phyloP scores from a whole-genome alignment of 1,140 invertebrate species.

The Ganaspis sp. region DNA sequence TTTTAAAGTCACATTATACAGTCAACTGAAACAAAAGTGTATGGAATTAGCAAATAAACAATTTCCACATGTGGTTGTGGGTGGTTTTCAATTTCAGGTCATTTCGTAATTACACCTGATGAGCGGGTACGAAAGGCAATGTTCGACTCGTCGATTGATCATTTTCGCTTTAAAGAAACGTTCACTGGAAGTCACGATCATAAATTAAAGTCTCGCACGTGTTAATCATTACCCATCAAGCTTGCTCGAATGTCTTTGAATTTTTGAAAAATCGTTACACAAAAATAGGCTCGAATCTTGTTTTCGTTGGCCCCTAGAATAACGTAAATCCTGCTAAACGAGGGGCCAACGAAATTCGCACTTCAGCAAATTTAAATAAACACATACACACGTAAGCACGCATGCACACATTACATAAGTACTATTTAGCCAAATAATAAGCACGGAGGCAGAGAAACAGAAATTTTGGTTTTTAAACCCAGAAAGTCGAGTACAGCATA shows the following conservation, averaged over 20 bases:
- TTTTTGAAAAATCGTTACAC: too few relatives aligned
- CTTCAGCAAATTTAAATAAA: too few relatives aligned
- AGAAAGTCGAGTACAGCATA: background rate
- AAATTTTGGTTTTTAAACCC: background rate
- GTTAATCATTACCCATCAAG: too few relatives aligned
- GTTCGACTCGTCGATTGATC: conserved; percentile 1
- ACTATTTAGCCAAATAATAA: too few relatives aligned
- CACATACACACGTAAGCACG: too few relatives aligned
- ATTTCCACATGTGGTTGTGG: background rate
- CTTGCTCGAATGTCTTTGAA: too few relatives aligned
- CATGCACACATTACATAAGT: too few relatives aligned
- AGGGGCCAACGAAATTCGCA: too few relatives aligned
- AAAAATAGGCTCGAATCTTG: too few relatives aligned
- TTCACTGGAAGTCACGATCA: conserved; percentile 39
- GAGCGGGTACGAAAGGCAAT: background rate
- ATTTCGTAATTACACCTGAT: conserved; percentile 5
- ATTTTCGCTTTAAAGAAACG: background rate
- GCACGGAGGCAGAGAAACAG: background rate
- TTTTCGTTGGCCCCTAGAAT: too few relatives aligned
- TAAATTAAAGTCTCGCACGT: conserved; percentile 2
- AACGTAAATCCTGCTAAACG: too few relatives aligned
- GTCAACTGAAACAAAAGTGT: background rate
- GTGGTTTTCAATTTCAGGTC: background rate
- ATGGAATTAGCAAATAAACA: background rate
- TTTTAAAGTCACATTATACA: background rate